Evolutionary conservation across 2,113 vertebrate genomes (phyloP), one percentile per base, ranked within the genome.

Genomic region (Urocolius indicus): DNA sequence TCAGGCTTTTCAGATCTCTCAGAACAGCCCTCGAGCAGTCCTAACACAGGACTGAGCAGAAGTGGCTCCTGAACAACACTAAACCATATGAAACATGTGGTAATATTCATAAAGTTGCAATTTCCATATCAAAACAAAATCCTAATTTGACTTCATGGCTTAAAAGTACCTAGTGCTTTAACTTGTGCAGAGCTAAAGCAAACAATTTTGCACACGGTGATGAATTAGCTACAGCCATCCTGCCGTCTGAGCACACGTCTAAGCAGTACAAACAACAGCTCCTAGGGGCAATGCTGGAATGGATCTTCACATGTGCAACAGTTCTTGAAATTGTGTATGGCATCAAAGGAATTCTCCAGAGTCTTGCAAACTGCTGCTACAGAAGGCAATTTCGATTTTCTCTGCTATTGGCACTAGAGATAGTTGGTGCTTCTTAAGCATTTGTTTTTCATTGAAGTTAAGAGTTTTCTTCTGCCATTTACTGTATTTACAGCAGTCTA

Each of bases 161-260:
- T 93, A 55, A 86, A 93, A 95, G 41, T 36, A 57, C 20, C 21
- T 73, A 80, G 68, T 45, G 59, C 22, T 86, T 63, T 89, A 61
- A 57, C 26, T 49, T 30, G 59, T 2, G 4, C 0, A 89, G n/a
- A 89, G 45, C 32, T 89, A 52, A 84, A 84, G 66, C 69, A 82
- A 74, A 21, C 43, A 41, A 34, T 73, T 86, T 68, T 63, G 80
- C 3, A 5, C 32, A 12, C 29, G 34, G 43, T 49, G 29, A 76
- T 61, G 45, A 69, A 48, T 86, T 73, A 73, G 45, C 57, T 65
- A 83, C 21, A 73, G 51, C 43, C 54, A 61, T 29, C 80, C 63
- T 55, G 62, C 27, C 51, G 48, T 63, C 49, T 32, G 22, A 79
- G 61, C 34, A 82, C 26, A 29, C 0, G 0, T 17, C 17, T 4